These are phyloP conservation scores for Candoia aspera DNA, from an alignment of 2,113 vertebrate genomes.

Conservation along the genomic window DNA sequence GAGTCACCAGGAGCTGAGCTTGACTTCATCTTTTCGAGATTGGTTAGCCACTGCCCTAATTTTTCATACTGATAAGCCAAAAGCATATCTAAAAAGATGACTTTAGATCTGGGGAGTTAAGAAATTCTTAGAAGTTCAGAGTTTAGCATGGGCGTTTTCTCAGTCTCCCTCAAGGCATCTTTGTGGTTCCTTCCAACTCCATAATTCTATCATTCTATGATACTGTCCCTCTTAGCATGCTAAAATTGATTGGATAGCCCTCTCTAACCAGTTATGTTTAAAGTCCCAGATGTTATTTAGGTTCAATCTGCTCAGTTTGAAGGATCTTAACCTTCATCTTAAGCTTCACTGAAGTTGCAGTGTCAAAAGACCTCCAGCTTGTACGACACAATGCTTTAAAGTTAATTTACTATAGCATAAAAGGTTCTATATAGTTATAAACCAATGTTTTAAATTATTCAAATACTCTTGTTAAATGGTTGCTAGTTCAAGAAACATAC, in stretches of 20 bases:
- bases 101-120: too few species aligned
- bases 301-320: not conserved
- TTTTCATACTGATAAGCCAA: not conserved
- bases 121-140: not conserved
- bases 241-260: not conserved
- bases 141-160: not conserved
- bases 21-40: not conserved
- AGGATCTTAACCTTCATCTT: not conserved
- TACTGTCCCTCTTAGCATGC: not conserved
- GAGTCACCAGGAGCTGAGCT: not conserved
- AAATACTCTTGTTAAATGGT: not conserved
- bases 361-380: not conserved
- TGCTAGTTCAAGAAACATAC: constrained; percentile 6
- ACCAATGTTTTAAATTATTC: constrained; percentile 16
- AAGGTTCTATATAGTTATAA: not conserved
- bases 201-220: not conserved
- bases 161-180: not conserved
- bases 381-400: not conserved
- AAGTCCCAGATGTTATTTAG: not conserved
- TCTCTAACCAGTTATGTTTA: not conserved
- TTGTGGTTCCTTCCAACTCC: not conserved
- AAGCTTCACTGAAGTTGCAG: not conserved
- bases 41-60: not conserved
- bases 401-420: not conserved
- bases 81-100: not conserved